Conservation (phyloP, 2,888 invertebrate species). For the Ormyrus thymus region DNA sequence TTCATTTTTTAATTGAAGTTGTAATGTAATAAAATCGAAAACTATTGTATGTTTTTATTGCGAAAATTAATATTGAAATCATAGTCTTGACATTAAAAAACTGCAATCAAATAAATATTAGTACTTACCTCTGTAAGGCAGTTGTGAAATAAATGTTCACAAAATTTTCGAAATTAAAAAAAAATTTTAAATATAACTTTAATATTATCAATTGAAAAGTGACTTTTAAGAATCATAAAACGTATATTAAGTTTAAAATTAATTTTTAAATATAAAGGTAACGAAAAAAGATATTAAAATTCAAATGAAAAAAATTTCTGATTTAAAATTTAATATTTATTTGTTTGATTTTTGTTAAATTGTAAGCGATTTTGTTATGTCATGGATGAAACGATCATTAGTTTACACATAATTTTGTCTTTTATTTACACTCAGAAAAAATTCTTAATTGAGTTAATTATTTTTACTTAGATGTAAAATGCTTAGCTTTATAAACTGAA, state of each 20-base stretch:
- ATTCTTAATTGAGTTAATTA: conserved; percentile 35
- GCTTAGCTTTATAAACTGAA: neutral
- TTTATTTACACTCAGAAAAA: conserved; percentile 44
- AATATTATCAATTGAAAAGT: no score
- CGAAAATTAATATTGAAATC: no score
- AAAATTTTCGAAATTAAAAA: neutral
- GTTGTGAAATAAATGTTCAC: neutral
- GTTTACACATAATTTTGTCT: conserved; percentile 48
- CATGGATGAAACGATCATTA: conserved; percentile 46
- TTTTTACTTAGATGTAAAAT: conserved; percentile 14
- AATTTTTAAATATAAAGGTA: no score
- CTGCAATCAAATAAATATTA: no score
- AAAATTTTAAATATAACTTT: no score
- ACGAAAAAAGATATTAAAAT: no score
- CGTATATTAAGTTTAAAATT: conserved; percentile 4
- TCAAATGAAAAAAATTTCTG: conserved; percentile 13
- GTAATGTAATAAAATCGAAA: no score
- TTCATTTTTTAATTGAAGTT: no score
- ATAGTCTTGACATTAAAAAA: no score
- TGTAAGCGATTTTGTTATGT: conserved; percentile 42
- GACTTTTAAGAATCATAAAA: neutral
- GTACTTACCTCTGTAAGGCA: no score
- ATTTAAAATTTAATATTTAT: conserved; percentile 51
- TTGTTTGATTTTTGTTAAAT: conserved; percentile 48
- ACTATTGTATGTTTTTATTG: no score